Percentiles rank a stretch among this genome's conserved stretches.
Conservation (phyloP, 2,888 invertebrate species). For the Thysanoteuthis rhombus region DNA sequence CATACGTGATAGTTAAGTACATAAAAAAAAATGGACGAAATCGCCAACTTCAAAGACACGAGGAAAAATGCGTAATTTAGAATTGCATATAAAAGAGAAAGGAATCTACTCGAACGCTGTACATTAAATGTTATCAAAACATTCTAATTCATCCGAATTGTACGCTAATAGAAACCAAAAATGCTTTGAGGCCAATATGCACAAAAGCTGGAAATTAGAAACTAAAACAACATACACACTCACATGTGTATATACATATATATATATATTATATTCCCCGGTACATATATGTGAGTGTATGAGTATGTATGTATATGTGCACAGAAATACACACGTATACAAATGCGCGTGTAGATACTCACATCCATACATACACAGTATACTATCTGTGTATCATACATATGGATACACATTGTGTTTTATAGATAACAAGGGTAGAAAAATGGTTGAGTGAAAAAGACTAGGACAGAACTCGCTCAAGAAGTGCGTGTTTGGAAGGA, state of each 20-base stretch:
- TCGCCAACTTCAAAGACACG: neutral
- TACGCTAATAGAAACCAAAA: neutral
- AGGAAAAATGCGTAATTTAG: neutral
- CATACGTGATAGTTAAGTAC: neutral
- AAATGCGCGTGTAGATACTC: neutral
- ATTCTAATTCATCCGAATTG: neutral
- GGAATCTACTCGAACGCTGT: neutral
- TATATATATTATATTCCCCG: neutral
- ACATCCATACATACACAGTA: neutral
- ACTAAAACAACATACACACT: neutral
- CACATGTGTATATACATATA: neutral
- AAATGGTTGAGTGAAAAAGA: too few relatives aligned
- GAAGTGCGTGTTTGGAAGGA: too few relatives aligned
- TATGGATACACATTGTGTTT: too few relatives aligned
- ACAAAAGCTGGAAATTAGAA: neutral
- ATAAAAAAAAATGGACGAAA: neutral
- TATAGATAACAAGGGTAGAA: too few relatives aligned
- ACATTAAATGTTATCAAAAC: neutral
- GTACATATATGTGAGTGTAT: too few relatives aligned
- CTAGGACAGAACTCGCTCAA: too few relatives aligned
- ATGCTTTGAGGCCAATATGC: neutral
- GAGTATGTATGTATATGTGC: neutral
- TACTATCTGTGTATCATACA: too few relatives aligned
- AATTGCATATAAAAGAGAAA: neutral
- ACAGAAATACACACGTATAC: neutral